Evolutionary conservation across 2,888 invertebrate genomes (phyloP).

Genomic region (Elysia crispata): DNA sequence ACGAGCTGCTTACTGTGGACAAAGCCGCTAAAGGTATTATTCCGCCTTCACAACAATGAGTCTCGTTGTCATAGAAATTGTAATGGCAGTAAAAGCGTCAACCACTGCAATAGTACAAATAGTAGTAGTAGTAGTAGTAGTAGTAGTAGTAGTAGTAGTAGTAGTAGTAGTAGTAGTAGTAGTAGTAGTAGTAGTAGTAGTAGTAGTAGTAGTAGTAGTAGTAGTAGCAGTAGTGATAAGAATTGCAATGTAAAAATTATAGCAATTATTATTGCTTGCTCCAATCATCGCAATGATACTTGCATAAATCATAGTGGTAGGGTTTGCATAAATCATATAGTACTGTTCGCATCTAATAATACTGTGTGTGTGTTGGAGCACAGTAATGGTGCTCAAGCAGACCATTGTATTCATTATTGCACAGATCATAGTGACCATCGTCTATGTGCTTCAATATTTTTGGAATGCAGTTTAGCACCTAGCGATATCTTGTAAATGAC

Average conservation of each 20-base stretch:
- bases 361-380: too few relatives aligned
- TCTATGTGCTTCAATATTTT: too few relatives aligned
- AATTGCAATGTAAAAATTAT: not conserved
- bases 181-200: not conserved
- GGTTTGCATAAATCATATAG: too few relatives aligned
- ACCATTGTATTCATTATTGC: too few relatives aligned
- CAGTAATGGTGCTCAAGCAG: too few relatives aligned
- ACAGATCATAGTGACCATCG: too few relatives aligned
- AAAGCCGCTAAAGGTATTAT: constrained; percentile 72
- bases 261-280: not conserved
- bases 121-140: too few relatives aligned
- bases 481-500: too few relatives aligned
- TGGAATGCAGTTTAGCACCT: too few relatives aligned
- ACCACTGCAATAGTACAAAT: too few relatives aligned
- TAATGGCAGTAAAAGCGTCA: not conserved
- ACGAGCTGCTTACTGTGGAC: constrained; percentile 70
- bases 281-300: not conserved
- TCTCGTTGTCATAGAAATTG: not conserved
- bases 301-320: not conserved
- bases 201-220: not conserved
- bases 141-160: not conserved
- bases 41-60: not conserved
- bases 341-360: too few relatives aligned
- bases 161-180: not conserved
- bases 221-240: not conserved